These are phyloP conservation scores for Plutomurus gul DNA, from an alignment of 1,140 invertebrate genomes.

Conservation along the genomic window DNA sequence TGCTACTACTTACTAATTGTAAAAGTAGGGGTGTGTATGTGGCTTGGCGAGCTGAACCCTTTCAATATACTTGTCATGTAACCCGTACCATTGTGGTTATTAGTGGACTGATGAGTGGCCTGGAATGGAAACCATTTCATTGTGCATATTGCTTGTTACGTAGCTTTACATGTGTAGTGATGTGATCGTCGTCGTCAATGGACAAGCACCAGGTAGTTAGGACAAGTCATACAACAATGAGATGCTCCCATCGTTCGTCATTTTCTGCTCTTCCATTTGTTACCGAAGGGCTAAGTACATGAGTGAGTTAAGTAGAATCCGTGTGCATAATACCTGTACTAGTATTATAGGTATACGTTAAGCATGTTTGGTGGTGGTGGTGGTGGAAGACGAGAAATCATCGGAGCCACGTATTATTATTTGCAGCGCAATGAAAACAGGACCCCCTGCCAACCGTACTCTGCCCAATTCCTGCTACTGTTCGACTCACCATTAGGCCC, in stretches of 20 bases:
- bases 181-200: not conserved
- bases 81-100: too few species aligned
- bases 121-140: too few species aligned
- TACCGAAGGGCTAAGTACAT: not conserved
- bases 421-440: slow-evolving; percentile 18
- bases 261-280: not conserved
- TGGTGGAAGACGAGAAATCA: not conserved
- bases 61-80: too few species aligned
- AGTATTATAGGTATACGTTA: not conserved
- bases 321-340: not conserved
- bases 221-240: not conserved
- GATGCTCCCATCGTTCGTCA: not conserved
- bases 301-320: too few species aligned
- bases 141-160: too few species aligned
- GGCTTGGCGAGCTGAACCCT: too few species aligned
- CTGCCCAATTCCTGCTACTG: slow-evolving; percentile 48
- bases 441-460: slow-evolving; percentile 33
- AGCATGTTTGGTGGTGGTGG: not conserved
- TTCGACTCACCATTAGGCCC: slow-evolving; percentile 40
- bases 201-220: not conserved
- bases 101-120: too few species aligned
- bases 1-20: too few species aligned
- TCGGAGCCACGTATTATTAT: slow-evolving; percentile 29
- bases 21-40: too few species aligned
- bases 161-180: too few species aligned